Evolutionary conservation across 2,797 vertebrate species (phyloP).

Genomic region (Muscicapa striata): DNA sequence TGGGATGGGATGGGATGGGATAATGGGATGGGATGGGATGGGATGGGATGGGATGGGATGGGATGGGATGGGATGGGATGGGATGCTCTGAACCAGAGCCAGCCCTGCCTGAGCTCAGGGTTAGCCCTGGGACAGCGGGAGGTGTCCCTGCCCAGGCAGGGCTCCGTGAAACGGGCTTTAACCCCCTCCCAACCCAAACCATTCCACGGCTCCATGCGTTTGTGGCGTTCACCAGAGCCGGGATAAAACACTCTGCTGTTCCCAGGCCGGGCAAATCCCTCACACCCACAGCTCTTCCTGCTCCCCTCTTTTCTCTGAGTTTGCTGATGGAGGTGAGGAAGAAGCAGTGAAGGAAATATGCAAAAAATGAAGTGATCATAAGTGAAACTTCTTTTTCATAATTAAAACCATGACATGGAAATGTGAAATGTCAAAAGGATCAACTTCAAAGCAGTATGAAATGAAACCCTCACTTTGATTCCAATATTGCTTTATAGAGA

Average conservation of each 20-base stretch:
- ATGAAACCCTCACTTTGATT: constrained; percentile 55
- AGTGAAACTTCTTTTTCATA: not conserved
- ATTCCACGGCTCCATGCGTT: fast-evolving
- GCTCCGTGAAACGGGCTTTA: too few species aligned
- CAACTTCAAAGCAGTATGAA: constrained; percentile 56
- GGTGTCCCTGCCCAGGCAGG: too few species aligned
- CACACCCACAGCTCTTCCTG: not conserved
- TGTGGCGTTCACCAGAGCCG: fast-evolving
- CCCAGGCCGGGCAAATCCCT: not conserved
- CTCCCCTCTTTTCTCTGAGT: not conserved
- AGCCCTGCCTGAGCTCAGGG: not conserved
- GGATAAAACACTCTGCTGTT: fast-evolving
- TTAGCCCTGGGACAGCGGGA: not conserved
- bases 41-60: too few species aligned
- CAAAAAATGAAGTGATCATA: not conserved
- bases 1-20: too few species aligned
- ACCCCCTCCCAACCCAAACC: not conserved
- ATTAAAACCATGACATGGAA: constrained; percentile 19
- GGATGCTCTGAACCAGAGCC: too few species aligned
- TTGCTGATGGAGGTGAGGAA: not conserved
- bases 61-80: too few species aligned
- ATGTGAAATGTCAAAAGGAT: constrained; percentile 63
- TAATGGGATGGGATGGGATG: too few species aligned
- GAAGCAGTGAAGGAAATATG: not conserved
- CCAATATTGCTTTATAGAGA: constrained; percentile 18